A percentile compares a stretch with the other conserved stretches of the same genome.
Conservation (phyloP, 2,113 vertebrate species). For the Hystrix brachyura region DNA sequence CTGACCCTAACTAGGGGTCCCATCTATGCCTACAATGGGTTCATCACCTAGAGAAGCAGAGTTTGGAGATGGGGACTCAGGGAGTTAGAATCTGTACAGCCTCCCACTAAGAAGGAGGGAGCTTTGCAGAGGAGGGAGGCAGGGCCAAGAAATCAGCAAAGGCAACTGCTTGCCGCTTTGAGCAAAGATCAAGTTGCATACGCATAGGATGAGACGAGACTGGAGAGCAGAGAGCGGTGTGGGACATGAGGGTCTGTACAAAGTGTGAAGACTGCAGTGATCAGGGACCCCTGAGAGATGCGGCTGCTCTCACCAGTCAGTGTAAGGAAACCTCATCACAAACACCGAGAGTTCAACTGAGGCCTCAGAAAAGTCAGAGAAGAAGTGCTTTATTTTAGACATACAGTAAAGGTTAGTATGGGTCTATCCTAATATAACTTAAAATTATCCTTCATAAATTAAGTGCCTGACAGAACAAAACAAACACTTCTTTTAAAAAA, state of each 20-base stretch:
- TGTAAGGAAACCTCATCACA: background rate
- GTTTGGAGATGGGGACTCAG: background rate
- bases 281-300: background rate
- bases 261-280: background rate
- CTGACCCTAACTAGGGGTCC: no score
- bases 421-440: background rate
- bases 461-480: constrained; percentile 13
- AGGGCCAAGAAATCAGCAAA: background rate
- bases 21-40: no score
- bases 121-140: background rate
- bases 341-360: background rate
- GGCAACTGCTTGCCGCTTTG: background rate
- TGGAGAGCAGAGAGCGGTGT: background rate
- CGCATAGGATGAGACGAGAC: background rate
- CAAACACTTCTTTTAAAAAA: constrained; percentile 5
- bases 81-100: background rate
- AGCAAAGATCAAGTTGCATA: background rate
- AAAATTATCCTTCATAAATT: constrained; percentile 5
- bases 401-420: background rate
- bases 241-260: background rate
- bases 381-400: background rate
- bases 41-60: background rate
- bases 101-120: background rate
- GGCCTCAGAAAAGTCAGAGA: background rate
- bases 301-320: background rate